Base-by-base conservation (phyloP, 2,113 vertebrate genomes). In the Mustela nigripes region DNA sequence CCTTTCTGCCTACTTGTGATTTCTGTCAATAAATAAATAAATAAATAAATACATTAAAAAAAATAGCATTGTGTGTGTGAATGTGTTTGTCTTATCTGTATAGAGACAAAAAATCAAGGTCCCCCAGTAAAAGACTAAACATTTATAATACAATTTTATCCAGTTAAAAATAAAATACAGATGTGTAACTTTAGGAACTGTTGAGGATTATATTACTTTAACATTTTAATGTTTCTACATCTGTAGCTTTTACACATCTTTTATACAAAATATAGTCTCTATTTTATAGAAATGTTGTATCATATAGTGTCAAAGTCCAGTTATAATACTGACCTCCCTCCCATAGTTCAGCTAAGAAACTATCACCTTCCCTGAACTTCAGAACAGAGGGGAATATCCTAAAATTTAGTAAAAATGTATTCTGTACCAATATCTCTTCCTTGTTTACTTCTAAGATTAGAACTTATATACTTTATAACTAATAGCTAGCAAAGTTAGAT, bases 381-480 rank as follows among this genome's bases (percentile, higher is more conserved):
- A 73, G 14, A 79, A 73, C 45, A 92, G 18, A 89, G 2, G 2
- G 50, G 45, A 83, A 33, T 45, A 90, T 31, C 10, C 36, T 56
- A 58, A 67, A 42, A 50, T 71, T 63, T 76, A 56, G 24, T 71
- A 89, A 92, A 96, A 82, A 60, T n/a, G 2, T 56, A 73, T 71
- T 69, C 48, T 48, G 48, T 24, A 96, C 69, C 31, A 85, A 92
- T 83, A 94, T 97, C 65, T 98, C 80, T 31, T 74, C 19, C 18
- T 98, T 81, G 82, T 98, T 98, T 97, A 50, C 80, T 97, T 31
- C 67, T 97, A 93, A 96, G 83, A 97, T 97, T 92, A 93, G 62
- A 97, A 96, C 33, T 95, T 82, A 67, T 71, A 95, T 69, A 79
- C 91, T 92, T 96, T 92, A 92, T 98, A 97, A 97, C 96, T 98